Conservation (phyloP, 2,113 vertebrate species). For the Tenrec ecaudatus region DNA sequence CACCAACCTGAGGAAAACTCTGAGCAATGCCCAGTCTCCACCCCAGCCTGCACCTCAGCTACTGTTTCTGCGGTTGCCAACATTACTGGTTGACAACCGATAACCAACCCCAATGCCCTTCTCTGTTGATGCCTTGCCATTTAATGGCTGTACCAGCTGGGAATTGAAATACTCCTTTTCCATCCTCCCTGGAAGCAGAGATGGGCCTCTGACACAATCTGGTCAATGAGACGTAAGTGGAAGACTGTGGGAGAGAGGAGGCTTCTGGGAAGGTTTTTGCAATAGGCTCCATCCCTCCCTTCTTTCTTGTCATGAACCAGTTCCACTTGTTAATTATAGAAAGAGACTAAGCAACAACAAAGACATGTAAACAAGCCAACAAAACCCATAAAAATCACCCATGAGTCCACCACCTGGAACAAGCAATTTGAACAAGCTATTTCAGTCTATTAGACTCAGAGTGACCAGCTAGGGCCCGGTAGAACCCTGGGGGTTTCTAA, state of each 20-base stretch:
- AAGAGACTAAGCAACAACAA: not conserved
- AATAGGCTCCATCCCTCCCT: not conserved
- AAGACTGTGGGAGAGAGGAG: not conserved
- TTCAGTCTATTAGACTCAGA: too few relatives aligned
- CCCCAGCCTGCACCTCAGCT: not conserved
- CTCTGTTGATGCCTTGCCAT: not conserved
- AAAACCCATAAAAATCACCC: constrained; percentile 16
- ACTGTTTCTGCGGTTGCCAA: not conserved
- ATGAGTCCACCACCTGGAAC: not conserved
- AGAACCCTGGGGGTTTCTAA: too few relatives aligned
- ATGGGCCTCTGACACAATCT: not conserved
- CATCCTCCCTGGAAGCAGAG: not conserved
- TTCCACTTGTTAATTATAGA: not conserved
- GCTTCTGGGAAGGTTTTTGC: not conserved
- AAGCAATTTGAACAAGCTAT: not conserved
- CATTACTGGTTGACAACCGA: not conserved
- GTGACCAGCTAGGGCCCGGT: too few relatives aligned
- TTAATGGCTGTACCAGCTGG: not conserved
- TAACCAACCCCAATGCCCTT: not conserved
- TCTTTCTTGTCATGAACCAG: not conserved
- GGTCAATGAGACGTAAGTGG: not conserved
- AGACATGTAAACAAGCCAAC: not conserved
- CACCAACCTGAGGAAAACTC: not conserved
- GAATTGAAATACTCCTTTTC: not conserved
- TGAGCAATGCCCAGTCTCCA: too few relatives aligned